Conservation (phyloP, 1,140 invertebrate genomes). For the Coptotermes formosanus region DNA sequence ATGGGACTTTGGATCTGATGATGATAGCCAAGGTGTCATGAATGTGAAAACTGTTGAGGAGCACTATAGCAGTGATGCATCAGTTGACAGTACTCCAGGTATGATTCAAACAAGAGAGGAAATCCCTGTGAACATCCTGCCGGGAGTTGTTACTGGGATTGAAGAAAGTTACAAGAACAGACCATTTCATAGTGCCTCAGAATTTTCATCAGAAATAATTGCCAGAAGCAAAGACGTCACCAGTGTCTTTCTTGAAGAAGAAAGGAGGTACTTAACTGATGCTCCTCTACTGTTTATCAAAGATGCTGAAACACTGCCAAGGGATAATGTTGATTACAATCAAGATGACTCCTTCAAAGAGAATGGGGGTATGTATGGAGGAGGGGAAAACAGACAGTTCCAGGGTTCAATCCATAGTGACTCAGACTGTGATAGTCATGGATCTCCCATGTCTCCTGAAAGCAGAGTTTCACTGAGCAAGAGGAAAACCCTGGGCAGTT, state of each 20-base stretch:
- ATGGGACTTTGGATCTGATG: slow-evolving; percentile 30
- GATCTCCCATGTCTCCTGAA: slow-evolving; percentile 32
- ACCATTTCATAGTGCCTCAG: background rate
- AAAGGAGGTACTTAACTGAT: background rate
- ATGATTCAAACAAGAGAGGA: background rate
- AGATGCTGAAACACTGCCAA: too few species aligned
- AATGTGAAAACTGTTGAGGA: slow-evolving; percentile 23
- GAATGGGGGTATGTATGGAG: slow-evolving; percentile 4
- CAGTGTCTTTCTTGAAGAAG: slow-evolving; percentile 3
- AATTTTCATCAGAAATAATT: background rate
- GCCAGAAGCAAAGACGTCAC: background rate
- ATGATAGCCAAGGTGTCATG: slow-evolving; percentile 8
- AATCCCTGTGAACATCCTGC: background rate
- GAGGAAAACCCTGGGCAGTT: slow-evolving; percentile 54
- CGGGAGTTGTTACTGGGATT: background rate
- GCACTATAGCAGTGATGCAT: background rate
- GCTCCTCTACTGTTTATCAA: background rate
- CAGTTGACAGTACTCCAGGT: too few species aligned
- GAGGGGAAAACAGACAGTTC: background rate
- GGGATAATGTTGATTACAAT: background rate
- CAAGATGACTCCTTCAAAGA: slow-evolving; percentile 7
- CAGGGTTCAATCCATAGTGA: slow-evolving; percentile 34
- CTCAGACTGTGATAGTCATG: slow-evolving; percentile 38
- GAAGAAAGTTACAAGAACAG: background rate
- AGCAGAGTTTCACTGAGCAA: slow-evolving; percentile 30